Evolutionary conservation across 2,888 invertebrate genomes (phyloP).

Genomic region (Euphydryas editha): DNA sequence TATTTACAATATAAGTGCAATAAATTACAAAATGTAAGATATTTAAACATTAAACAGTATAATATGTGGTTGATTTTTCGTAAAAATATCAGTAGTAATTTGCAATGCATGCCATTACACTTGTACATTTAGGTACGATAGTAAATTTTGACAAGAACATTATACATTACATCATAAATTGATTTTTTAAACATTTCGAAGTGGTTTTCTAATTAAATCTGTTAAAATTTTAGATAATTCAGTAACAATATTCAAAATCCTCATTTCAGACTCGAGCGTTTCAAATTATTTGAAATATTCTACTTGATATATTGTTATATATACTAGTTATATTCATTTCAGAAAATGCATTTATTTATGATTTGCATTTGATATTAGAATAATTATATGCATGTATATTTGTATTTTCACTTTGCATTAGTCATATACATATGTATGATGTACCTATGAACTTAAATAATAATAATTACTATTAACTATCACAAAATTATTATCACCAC

Average conservation of each 20-base stretch:
- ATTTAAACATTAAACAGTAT: not conserved
- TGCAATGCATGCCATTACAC: not conserved
- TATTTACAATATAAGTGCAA: not conserved
- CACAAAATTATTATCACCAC: conserved; percentile 6
- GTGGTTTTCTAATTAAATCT: not conserved
- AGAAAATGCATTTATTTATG: not conserved
- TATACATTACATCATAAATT: not conserved
- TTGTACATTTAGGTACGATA: not conserved
- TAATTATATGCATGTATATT: not conserved
- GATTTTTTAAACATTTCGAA: not conserved
- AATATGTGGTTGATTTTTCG: not conserved
- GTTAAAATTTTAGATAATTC: not conserved
- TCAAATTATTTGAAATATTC: not conserved
- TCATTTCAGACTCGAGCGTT: conserved; percentile 2
- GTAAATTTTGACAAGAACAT: too few species aligned
- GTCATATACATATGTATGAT: not conserved
- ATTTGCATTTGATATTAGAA: not conserved
- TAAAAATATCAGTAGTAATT: not conserved
- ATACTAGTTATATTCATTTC: not conserved
- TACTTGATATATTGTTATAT: not conserved
- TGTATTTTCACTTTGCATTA: not conserved
- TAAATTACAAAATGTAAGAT: not conserved
- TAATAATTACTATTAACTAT: not conserved
- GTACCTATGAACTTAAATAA: too few species aligned
- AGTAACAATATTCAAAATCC: conserved; percentile 5